A percentile compares a stretch with the other conserved stretches of the same genome.
phyloP scores from a whole-genome alignment of 2,797 vertebrate species.

The Scleropages formosus region DNA sequence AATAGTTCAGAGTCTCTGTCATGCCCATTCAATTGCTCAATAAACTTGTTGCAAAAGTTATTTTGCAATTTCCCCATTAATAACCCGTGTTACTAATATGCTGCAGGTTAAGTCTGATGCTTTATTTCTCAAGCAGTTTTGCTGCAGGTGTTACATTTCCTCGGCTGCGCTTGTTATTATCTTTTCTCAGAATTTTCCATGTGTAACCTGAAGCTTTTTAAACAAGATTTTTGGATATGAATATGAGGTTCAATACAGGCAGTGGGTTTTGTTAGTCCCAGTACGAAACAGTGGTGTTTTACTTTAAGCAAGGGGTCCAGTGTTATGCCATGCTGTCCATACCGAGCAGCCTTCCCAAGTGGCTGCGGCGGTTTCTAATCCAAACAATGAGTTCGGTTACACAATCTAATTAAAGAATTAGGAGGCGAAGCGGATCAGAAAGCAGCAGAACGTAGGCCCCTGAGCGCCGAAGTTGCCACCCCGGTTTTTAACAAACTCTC shows the following conservation, averaged over 20 bases:
- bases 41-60: neutral
- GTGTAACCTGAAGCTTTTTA: neutral
- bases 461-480: neutral
- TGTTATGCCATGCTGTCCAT: neutral
- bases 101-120: no score
- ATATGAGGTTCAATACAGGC: no score
- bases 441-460: neutral
- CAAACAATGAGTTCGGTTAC: conserved; percentile 14
- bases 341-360: no score
- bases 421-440: conserved; percentile 4
- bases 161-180: neutral
- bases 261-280: neutral
- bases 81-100: neutral
- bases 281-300: neutral
- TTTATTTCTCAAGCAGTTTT: neutral
- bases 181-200: neutral
- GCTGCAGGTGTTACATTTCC: neutral
- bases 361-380: neutral
- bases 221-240: neutral
- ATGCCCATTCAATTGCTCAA: neutral
- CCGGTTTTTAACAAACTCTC: conserved; percentile 12
- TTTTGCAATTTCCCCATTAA: conserved; percentile 12
- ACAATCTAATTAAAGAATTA: conserved; percentile 13
- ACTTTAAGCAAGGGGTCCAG: neutral
- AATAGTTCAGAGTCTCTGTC: neutral